phyloP scores from a whole-genome alignment of 2,113 vertebrate genomes.

The Bagarius yarrelli region DNA sequence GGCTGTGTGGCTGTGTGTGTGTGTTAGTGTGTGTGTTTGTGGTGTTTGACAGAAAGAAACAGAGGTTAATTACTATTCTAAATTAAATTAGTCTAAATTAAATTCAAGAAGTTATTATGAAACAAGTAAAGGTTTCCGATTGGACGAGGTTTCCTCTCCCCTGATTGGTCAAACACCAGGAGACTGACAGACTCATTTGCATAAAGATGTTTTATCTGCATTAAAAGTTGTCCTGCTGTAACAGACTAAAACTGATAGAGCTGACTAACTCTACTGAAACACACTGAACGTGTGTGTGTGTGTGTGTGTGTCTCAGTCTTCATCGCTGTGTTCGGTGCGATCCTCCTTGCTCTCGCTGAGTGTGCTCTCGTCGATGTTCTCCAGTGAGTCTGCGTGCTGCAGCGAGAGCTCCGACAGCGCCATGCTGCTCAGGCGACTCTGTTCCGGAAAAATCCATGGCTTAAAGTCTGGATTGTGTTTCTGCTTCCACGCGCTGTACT shows the following conservation, averaged over 20 bases:
- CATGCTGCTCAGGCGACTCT: constrained; percentile 81
- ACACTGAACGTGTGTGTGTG: not conserved
- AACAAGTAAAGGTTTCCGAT: not conserved
- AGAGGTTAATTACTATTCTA: not conserved
- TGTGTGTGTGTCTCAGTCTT: constrained; percentile 64
- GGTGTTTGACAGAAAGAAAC: not conserved
- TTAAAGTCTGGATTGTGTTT: constrained; percentile 82
- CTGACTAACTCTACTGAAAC: not conserved
- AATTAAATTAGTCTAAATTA: not conserved
- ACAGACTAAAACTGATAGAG: not conserved
- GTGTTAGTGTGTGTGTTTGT: not conserved
- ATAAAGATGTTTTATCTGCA: not conserved
- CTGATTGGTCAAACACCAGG: not conserved
- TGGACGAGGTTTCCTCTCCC: not conserved
- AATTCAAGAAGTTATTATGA: not conserved
- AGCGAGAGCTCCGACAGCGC: constrained; percentile 82
- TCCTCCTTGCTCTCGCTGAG: constrained; percentile 80
- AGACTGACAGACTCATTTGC: not conserved
- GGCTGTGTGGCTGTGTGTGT: not conserved
- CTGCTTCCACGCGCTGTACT: constrained; percentile 89
- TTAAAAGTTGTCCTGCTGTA: not conserved
- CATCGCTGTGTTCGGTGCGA: constrained; percentile 81
- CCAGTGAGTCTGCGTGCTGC: constrained; percentile 88
- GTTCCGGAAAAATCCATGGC: constrained; percentile 90
- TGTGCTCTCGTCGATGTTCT: constrained; percentile 90